Conservation (phyloP, 1,140 invertebrate species). For the Aphelinus certus region DNA sequence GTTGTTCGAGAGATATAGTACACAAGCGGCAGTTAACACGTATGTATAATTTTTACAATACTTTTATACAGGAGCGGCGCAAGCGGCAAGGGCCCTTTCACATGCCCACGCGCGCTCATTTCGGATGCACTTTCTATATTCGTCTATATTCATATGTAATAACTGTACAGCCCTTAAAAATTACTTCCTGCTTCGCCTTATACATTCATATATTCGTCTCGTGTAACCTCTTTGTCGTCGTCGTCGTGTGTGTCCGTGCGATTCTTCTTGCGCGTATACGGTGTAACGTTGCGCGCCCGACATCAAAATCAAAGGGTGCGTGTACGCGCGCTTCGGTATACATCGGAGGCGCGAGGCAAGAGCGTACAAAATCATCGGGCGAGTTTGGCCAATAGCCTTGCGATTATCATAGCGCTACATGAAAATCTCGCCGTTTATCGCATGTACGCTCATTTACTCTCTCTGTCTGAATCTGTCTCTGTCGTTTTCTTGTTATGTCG, state of each 20-base stretch:
- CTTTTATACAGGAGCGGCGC: slow-evolving; percentile 56
- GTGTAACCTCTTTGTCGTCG: too few relatives aligned
- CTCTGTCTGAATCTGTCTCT: background rate
- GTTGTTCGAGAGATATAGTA: slow-evolving; percentile 56
- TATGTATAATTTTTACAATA: slow-evolving; percentile 68
- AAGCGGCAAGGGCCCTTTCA: too few relatives aligned
- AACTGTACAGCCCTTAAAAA: slow-evolving; percentile 60
- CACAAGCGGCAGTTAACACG: slow-evolving; percentile 66
- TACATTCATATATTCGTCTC: too few relatives aligned
- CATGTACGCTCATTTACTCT: background rate
- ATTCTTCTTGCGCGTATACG: too few relatives aligned
- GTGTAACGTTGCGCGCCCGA: background rate
- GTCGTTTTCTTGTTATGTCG: too few relatives aligned
- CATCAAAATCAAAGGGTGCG: background rate
- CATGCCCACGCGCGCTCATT: background rate
- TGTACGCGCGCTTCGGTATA: too few relatives aligned
- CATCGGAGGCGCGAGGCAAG: background rate
- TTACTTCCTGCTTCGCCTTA: slow-evolving; percentile 40
- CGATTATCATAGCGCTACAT: slow-evolving; percentile 20
- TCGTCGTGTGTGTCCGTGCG: too few relatives aligned
- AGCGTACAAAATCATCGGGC: background rate
- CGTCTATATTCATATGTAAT: slow-evolving; percentile 26
- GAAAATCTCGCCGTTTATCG: slow-evolving; percentile 25
- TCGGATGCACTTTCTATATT: slow-evolving; percentile 47
- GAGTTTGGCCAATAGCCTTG: background rate